A percentile compares a stretch with the other conserved stretches of the same genome.
Conservation (phyloP, 2,888 invertebrate species). For the Hermodice carunculata region DNA sequence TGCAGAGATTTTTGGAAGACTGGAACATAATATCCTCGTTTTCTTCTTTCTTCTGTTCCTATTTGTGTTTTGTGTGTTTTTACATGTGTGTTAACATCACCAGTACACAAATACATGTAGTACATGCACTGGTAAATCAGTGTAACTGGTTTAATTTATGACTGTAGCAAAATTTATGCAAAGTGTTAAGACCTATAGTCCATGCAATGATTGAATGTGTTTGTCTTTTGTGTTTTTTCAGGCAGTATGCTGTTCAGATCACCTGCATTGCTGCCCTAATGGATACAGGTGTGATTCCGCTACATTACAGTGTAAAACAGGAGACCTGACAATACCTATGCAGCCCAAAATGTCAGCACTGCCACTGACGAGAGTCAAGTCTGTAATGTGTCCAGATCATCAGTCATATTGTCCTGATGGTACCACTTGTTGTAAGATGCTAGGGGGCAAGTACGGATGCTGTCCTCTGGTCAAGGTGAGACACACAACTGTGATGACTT, state of each 20-base stretch:
- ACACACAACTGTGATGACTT: no score
- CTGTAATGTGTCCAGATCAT: constrained; percentile 19
- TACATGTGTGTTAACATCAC: no score
- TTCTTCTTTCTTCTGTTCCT: no score
- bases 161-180: no score
- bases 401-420: constrained; percentile 29
- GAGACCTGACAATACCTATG: not conserved
- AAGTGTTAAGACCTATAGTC: no score
- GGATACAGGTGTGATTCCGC: constrained; percentile 35
- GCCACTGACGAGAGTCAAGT: not conserved
- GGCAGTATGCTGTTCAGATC: constrained; percentile 50
- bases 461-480: constrained; percentile 49
- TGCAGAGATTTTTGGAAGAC: no score
- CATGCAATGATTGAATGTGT: no score
- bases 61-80: no score
- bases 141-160: no score
- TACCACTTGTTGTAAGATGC: constrained; percentile 37
- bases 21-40: no score
- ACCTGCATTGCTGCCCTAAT: constrained; percentile 50
- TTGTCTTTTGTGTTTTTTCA: not conserved
- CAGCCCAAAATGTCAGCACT: not conserved
- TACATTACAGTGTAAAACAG: not conserved
- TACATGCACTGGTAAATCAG: no score
- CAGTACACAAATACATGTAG: no score
- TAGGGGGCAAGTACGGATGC: constrained; percentile 47